These are phyloP conservation scores for Cyclophora albipunctata DNA, from an alignment of 2,888 invertebrate species.

Conservation along the genomic window DNA sequence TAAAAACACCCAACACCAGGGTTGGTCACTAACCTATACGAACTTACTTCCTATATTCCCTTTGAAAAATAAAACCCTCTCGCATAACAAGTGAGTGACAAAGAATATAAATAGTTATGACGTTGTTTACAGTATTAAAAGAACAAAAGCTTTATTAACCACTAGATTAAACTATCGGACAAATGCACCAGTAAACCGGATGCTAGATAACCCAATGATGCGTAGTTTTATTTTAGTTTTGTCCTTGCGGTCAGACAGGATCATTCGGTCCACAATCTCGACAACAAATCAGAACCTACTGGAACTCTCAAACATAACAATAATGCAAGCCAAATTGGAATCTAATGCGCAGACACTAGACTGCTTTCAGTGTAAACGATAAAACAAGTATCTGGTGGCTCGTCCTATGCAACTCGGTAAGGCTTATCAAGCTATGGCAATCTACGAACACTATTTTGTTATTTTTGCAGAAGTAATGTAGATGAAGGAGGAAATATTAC, in stretches of 20 bases:
- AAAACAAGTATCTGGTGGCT: constrained; percentile 41
- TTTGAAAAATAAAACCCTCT: too few species aligned
- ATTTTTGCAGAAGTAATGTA: constrained; percentile 68
- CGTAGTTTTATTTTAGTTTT: constrained; percentile 57
- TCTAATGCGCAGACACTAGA: constrained; percentile 39
- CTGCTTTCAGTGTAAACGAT: constrained; percentile 47
- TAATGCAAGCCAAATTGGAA: constrained; percentile 33
- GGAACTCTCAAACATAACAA: constrained; percentile 40
- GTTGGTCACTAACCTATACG: too few species aligned
- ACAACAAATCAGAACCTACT: constrained; percentile 60
- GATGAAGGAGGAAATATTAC: constrained; percentile 62
- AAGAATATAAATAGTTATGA: too few species aligned
- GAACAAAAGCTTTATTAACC: constrained; percentile 13
- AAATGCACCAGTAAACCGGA: constrained; percentile 34
- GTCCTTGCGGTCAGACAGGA: constrained; percentile 58
- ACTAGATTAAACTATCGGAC: constrained; percentile 31
- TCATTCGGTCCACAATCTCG: constrained; percentile 60
- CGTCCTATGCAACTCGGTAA: constrained; percentile 48
- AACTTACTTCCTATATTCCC: too few species aligned
- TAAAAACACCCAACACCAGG: too few species aligned
- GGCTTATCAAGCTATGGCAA: constrained; percentile 54
- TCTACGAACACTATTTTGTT: constrained; percentile 62
- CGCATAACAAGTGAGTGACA: too few species aligned
- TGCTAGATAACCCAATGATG: constrained; percentile 44
- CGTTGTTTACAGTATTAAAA: not conserved